These are phyloP conservation scores for Zaprionus nigranus DNA, from an alignment of 1,140 invertebrate species.

Conservation along the genomic window DNA sequence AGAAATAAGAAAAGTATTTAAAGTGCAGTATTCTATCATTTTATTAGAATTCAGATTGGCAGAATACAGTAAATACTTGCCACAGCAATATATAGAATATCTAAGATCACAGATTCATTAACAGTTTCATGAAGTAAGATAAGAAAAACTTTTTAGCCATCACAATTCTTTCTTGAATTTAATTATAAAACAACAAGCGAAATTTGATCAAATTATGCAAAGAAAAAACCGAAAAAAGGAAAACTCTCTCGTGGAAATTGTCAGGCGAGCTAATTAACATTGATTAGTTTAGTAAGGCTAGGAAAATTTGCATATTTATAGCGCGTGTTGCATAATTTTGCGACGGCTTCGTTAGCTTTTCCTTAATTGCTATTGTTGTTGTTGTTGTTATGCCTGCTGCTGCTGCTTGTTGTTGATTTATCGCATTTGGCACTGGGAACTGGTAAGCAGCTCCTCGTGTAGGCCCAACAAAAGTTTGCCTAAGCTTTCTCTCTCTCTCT, in stretches of 20 bases:
- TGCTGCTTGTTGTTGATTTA: slow-evolving; percentile 54
- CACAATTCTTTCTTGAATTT: slow-evolving; percentile 35
- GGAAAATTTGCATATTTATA: slow-evolving; percentile 72
- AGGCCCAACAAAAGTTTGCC: slow-evolving; percentile 19
- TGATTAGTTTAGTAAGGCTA: slow-evolving; percentile 58
- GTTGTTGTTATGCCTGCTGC: not conserved
- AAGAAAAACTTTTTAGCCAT: not conserved
- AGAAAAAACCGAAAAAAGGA: slow-evolving; percentile 16
- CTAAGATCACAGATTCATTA: not conserved
- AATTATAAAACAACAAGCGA: slow-evolving; percentile 51
- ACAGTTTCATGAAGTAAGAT: not conserved
- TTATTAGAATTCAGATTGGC: not conserved
- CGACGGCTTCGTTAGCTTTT: slow-evolving; percentile 28
- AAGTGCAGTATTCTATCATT: not conserved
- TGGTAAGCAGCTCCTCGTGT: not conserved
- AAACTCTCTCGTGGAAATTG: slow-evolving; percentile 31
- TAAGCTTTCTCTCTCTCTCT: slow-evolving; percentile 16
- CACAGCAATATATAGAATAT: not conserved
- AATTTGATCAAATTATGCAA: slow-evolving; percentile 28
- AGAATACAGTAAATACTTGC: too few species aligned
- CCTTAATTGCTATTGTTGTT: slow-evolving; percentile 52
- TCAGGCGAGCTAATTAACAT: slow-evolving; percentile 70
- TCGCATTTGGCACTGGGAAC: slow-evolving; percentile 51
- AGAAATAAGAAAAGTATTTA: not conserved
- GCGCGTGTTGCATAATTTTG: slow-evolving; percentile 71